Percentiles rank a stretch among this genome's conserved stretches.
phyloP scores from a whole-genome alignment of 2,797 vertebrate species.

The Tenualosa ilisha region DNA sequence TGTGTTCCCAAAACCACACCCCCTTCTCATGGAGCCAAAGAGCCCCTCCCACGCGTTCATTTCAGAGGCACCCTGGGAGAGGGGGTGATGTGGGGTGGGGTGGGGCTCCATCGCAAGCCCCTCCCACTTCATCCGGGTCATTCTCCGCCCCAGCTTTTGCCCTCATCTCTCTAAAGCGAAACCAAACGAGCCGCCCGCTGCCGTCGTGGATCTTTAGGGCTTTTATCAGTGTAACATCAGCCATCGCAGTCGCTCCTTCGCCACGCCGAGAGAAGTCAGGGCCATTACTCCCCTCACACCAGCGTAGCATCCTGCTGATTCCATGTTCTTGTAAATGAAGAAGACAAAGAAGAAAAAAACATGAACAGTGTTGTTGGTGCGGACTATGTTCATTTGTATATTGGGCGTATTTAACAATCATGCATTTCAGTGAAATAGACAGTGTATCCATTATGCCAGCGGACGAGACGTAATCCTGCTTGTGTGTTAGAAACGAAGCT shows the following conservation, averaged over 20 bases:
- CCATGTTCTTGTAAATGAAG: slow-evolving; percentile 19
- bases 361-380: slow-evolving; percentile 20
- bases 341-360: slow-evolving; percentile 42
- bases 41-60: neutral
- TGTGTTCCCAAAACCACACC: neutral
- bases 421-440: slow-evolving; percentile 14
- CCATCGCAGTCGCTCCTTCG: neutral
- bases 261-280: neutral
- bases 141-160: slow-evolving; percentile 32
- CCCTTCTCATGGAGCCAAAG: neutral
- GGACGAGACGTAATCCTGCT: neutral
- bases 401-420: slow-evolving; percentile 29
- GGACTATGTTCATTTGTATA: neutral
- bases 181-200: neutral
- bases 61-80: slow-evolving; percentile 19
- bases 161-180: neutral
- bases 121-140: slow-evolving; percentile 40
- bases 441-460: slow-evolving; percentile 1
- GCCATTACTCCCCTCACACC: slow-evolving; percentile 40
- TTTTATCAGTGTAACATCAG: too few species aligned
- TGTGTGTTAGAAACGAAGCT: slow-evolving; percentile 10
- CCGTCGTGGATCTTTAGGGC: neutral
- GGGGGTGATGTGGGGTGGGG: slow-evolving; percentile 29
- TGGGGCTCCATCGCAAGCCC: slow-evolving; percentile 40
- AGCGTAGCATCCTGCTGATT: slow-evolving; percentile 48